Evolutionary conservation across 1,140 invertebrate genomes (phyloP).

Genomic region (Teleogryllus occipitalis): DNA sequence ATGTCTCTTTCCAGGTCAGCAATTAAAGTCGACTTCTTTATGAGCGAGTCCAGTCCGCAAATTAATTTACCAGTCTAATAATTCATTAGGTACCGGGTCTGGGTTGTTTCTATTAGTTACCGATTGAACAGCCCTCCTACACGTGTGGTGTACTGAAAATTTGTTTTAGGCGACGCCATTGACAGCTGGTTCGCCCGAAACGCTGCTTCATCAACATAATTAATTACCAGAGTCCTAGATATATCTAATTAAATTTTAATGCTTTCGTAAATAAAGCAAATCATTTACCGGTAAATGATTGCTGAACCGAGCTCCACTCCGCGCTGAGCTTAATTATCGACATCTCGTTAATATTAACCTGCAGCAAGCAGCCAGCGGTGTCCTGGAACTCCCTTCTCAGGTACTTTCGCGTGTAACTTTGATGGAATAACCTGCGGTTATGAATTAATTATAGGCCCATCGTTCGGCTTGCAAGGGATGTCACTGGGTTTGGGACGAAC

Average conservation of each 20-base stretch:
- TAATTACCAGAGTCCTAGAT: neutral
- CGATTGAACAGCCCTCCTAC: too few species aligned
- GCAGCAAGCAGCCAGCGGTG: neutral
- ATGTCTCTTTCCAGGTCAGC: too few species aligned
- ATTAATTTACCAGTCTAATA: too few species aligned
- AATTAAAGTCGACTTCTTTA: too few species aligned
- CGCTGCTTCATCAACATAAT: neutral
- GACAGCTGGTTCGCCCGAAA: too few species aligned
- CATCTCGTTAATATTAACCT: neutral
- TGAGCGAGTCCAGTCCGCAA: too few species aligned
- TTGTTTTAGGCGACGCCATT: too few species aligned
- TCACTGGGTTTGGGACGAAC: too few species aligned
- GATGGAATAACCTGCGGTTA: neutral
- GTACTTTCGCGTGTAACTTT: neutral
- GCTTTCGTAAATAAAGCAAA: neutral
- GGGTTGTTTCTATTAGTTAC: too few species aligned
- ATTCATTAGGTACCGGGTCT: too few species aligned
- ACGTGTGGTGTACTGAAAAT: too few species aligned
- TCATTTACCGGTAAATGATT: conserved; percentile 1
- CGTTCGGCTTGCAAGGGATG: too few species aligned
- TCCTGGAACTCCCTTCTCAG: neutral
- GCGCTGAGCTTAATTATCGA: neutral
- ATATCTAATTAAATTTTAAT: neutral
- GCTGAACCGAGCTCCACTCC: neutral
- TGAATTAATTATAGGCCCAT: neutral